A percentile compares a stretch with the other conserved stretches of the same genome.
Conservation (phyloP, 2,888 invertebrate genomes). For the Lithophane ornitopus region DNA sequence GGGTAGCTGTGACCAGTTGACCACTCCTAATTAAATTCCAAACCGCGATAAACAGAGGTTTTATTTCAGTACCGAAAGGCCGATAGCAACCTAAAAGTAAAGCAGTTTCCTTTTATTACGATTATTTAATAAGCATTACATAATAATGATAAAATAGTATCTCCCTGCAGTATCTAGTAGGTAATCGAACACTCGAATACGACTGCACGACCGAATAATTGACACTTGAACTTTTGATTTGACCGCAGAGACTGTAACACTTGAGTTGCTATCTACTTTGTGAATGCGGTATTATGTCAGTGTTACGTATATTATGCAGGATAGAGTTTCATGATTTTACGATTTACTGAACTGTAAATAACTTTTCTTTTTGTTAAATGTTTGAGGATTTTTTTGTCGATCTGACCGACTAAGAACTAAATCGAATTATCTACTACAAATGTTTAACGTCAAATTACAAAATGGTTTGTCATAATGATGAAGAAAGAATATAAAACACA, state of each 20-base stretch:
- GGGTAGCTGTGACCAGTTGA: neutral
- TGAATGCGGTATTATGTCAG: conserved; percentile 42
- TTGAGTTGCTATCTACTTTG: conserved; percentile 34
- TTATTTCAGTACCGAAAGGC: neutral
- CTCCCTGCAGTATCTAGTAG: conserved; percentile 35
- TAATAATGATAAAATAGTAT: conserved; percentile 39
- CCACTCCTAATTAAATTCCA: neutral
- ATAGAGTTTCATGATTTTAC: conserved; percentile 34
- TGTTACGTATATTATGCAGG: conserved; percentile 29
- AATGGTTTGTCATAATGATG: conserved; percentile 30
- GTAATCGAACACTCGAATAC: conserved; percentile 53
- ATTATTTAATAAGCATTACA: conserved; percentile 43
- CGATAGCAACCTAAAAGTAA: conserved; percentile 5
- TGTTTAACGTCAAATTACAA: conserved; percentile 27
- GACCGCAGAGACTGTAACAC: conserved; percentile 58
- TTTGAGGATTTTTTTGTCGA: neutral
- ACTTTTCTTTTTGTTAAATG: neutral
- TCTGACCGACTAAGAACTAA: neutral
- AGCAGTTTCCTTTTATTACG: conserved; percentile 15
- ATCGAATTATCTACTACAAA: conserved; percentile 2
- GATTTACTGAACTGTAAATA: neutral
- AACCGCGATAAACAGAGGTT: neutral
- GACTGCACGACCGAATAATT: conserved; percentile 59
- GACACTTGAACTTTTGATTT: conserved; percentile 71
- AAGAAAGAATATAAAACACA: conserved; percentile 55